Conservation (phyloP, 2,797 vertebrate species). For the Peromyscus attwateri region DNA sequence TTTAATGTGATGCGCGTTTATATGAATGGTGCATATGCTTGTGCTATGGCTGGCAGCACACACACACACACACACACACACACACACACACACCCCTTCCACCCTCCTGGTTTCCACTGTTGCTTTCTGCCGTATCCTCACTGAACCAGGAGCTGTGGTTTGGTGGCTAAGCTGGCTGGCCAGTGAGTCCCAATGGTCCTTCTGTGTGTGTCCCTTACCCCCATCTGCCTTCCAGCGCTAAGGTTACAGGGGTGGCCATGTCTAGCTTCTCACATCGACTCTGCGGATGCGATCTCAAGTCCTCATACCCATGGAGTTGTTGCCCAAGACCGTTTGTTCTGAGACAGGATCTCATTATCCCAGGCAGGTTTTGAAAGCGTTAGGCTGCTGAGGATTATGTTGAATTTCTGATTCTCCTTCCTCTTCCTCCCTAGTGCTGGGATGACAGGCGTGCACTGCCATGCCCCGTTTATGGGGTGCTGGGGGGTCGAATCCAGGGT, state of each 20-base stretch:
- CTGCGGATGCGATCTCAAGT: not conserved
- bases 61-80: no score
- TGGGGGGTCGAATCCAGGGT: not conserved
- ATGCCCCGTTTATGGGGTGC: not conserved
- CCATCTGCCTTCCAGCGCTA: not conserved
- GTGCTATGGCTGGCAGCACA: not conserved
- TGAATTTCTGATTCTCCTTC: not conserved
- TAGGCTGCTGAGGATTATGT: not conserved
- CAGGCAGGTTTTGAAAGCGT: not conserved
- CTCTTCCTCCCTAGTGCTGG: not conserved
- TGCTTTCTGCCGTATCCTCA: not conserved
- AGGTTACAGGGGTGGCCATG: not conserved
- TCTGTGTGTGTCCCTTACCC: not conserved
- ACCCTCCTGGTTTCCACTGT: fast-evolving
- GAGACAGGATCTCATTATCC: not conserved
- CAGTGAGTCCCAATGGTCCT: not conserved
- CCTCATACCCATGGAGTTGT: not conserved
- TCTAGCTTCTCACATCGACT: no score
- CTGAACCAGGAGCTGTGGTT: not conserved
- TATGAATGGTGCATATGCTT: no score
- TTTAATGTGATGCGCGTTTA: not conserved
- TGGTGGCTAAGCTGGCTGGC: not conserved
- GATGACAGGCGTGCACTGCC: not conserved
- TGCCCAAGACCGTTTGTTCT: not conserved
- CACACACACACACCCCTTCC: no score